Conservation (phyloP, 1,140 invertebrate genomes). For the Metopolophium dirhodum region DNA sequence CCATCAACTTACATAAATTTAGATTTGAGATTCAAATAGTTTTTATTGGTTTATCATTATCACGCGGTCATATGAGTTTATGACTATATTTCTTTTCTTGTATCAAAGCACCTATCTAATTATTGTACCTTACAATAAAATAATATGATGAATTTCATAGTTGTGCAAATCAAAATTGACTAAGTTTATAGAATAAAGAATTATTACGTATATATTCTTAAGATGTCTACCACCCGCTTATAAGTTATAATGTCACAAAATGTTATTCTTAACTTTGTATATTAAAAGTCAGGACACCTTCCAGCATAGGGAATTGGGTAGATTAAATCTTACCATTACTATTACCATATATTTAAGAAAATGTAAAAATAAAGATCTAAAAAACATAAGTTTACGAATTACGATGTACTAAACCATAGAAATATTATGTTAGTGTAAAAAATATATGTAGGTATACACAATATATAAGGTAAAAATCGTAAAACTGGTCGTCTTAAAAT, state of each 20-base stretch:
- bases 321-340: neutral
- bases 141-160: neutral
- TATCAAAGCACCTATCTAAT: neutral
- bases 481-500: neutral
- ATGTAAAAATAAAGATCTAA: neutral
- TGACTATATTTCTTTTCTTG: neutral
- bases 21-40: no score
- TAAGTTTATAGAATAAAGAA: neutral
- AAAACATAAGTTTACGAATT: neutral
- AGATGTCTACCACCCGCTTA: neutral
- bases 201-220: constrained; percentile 20
- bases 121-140: neutral
- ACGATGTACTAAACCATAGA: neutral
- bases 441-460: constrained; percentile 1
- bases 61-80: neutral
- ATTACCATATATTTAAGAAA: neutral
- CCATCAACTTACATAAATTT: no score
- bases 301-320: neutral
- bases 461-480: neutral
- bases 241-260: neutral
- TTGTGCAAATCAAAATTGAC: neutral
- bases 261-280: neutral
- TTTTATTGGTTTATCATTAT: neutral
- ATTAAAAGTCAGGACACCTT: neutral
- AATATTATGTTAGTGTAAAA: neutral